Evolutionary conservation across 2,888 invertebrate species (phyloP).

Genomic region (Cremastinae sp.): DNA sequence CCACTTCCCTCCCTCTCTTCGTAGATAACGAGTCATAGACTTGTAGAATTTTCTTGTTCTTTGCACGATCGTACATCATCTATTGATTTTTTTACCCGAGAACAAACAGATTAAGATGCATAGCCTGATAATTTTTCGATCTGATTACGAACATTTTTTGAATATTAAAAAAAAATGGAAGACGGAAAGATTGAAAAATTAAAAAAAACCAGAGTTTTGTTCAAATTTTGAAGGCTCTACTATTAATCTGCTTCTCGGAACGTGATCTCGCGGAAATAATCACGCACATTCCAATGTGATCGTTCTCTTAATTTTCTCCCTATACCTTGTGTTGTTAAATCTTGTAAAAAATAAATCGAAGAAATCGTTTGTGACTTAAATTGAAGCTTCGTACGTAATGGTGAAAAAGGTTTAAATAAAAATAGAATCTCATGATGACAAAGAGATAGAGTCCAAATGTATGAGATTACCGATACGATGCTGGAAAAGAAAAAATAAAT

Average conservation of each 20-base stretch:
- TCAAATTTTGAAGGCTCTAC: background rate
- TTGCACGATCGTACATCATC: conserved; percentile 26
- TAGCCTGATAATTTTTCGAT: background rate
- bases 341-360: conserved; percentile 20
- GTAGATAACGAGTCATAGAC: no score
- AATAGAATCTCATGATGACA: conserved; percentile 44
- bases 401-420: conserved; percentile 38
- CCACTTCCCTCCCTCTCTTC: no score
- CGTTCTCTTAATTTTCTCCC: conserved; percentile 49
- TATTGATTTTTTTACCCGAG: conserved; percentile 20
- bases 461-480: conserved; percentile 63
- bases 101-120: conserved; percentile 5
- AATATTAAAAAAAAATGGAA: background rate
- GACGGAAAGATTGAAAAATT: conserved; percentile 3
- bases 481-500: conserved; percentile 54
- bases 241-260: conserved; percentile 8
- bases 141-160: background rate
- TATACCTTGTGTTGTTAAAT: conserved; percentile 62
- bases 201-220: background rate
- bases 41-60: conserved; percentile 10
- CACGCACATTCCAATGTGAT: conserved; percentile 23
- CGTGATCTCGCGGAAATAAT: conserved; percentile 21
- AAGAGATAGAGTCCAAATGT: conserved; percentile 59
- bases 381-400: conserved; percentile 33
- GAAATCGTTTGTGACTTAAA: conserved; percentile 19